Evolutionary conservation across 2,797 vertebrate genomes (phyloP).

Genomic region (Trematomus bernacchii): DNA sequence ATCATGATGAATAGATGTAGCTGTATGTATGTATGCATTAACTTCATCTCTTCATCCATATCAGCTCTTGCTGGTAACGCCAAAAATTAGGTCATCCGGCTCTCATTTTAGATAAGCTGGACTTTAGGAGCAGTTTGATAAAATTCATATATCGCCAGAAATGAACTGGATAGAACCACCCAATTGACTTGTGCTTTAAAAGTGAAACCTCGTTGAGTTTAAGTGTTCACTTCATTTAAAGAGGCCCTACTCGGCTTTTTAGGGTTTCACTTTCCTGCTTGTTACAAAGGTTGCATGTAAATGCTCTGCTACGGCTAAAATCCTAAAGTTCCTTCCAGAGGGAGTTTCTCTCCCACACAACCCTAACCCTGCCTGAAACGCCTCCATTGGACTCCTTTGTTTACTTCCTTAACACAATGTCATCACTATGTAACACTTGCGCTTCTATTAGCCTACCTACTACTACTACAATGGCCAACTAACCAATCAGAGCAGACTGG

Average conservation of each 20-base stretch:
- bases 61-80: constrained; percentile 50
- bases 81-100: constrained; percentile 73
- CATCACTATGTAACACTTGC: no score
- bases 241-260: neutral
- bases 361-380: no score
- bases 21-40: constrained; percentile 36
- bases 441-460: no score
- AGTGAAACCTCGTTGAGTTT: neutral
- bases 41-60: constrained; percentile 68
- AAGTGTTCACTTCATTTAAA: neutral
- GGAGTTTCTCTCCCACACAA: no score
- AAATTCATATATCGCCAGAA: constrained; percentile 44
- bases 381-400: no score
- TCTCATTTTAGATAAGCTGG: constrained; percentile 71
- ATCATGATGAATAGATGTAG: constrained; percentile 27
- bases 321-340: no score
- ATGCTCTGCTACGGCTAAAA: no score
- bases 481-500: no score
- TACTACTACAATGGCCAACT: no score
- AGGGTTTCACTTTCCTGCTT: neutral
- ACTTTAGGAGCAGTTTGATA: constrained; percentile 61
- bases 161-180: neutral
- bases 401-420: no score
- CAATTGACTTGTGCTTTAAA: neutral
- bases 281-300: no score